These are phyloP conservation scores for Brachionus angularis DNA, from an alignment of 1,140 invertebrate genomes.

Conservation along the genomic window DNA sequence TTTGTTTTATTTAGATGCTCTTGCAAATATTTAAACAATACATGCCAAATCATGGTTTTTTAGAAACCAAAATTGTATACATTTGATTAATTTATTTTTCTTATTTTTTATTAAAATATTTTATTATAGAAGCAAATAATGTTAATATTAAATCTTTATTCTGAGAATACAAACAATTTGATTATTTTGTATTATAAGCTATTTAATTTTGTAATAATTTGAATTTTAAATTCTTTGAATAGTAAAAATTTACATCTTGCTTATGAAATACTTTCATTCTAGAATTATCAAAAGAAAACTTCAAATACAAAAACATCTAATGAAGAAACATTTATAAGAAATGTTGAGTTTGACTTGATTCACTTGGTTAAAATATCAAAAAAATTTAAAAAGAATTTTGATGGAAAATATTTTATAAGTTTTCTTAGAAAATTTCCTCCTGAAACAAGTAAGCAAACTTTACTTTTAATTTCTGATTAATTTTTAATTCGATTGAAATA, in stretches of 20 bases:
- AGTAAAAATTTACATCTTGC: too few species aligned
- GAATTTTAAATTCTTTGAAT: neutral
- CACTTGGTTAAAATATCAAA: conserved; percentile 36
- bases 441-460: neutral
- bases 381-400: conserved; percentile 24
- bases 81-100: neutral
- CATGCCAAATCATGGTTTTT: conserved; percentile 9
- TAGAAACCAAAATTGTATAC: conserved; percentile 20
- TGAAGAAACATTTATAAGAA: too few species aligned
- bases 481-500: neutral
- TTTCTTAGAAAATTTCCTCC: conserved; percentile 30
- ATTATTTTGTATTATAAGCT: conserved; percentile 33
- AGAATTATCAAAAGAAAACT: conserved; percentile 9
- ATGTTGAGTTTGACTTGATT: conserved; percentile 3
- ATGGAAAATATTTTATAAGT: conserved; percentile 31
- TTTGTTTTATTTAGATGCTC: conserved; percentile 7
- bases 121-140: neutral
- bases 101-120: neutral
- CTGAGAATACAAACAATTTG: neutral
- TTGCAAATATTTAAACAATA: neutral
- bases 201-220: conserved; percentile 41
- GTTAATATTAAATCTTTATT: neutral
- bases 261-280: too few species aligned
- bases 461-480: neutral
- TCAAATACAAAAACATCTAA: too few species aligned